Evolutionary conservation across 1,140 invertebrate genomes (phyloP).

Genomic region (Dendroctonus ponderosae): DNA sequence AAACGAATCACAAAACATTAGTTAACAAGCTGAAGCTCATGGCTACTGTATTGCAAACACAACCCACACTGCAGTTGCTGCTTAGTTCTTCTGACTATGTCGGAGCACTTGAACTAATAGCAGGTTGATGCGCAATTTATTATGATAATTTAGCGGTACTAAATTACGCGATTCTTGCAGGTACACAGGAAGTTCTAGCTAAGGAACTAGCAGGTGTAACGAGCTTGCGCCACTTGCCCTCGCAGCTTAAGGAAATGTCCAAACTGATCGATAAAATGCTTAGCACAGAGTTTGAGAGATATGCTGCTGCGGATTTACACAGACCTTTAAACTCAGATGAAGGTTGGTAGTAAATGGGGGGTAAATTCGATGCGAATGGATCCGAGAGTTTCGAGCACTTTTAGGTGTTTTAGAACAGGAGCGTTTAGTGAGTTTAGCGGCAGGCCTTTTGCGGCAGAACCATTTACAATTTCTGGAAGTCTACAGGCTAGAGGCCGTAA

Average conservation of each 20-base stretch:
- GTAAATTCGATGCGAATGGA: neutral
- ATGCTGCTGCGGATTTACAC: constrained; percentile 89
- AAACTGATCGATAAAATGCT: constrained; percentile 96
- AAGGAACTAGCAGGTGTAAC: constrained; percentile 83
- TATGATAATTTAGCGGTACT: neutral
- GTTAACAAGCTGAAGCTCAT: constrained; percentile 85
- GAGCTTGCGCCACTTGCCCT: constrained; percentile 92
- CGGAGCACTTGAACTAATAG: constrained; percentile 93
- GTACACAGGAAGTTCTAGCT: constrained; percentile 90
- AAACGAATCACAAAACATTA: constrained; percentile 62
- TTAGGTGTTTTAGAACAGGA: constrained; percentile 72
- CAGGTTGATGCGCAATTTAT: constrained; percentile 43
- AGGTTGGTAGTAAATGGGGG: constrained; percentile 18
- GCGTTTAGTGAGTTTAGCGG: constrained; percentile 66
- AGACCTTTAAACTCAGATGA: constrained; percentile 65
- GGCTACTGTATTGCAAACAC: constrained; percentile 95
- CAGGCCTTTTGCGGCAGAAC: constrained; percentile 82
- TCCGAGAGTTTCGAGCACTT: constrained; percentile 19
- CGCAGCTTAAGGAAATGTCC: constrained; percentile 95
- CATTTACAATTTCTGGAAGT: constrained; percentile 85
- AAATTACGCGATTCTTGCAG: constrained; percentile 46
- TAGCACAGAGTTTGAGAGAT: constrained; percentile 89
- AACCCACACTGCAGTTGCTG: constrained; percentile 92
- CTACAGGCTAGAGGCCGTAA: constrained; percentile 86
- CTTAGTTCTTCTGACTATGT: constrained; percentile 96